Evolutionary conservation across 1,140 invertebrate species (phyloP), one percentile per base, ranked within the genome.

Genomic region (Zophobas morio): DNA sequence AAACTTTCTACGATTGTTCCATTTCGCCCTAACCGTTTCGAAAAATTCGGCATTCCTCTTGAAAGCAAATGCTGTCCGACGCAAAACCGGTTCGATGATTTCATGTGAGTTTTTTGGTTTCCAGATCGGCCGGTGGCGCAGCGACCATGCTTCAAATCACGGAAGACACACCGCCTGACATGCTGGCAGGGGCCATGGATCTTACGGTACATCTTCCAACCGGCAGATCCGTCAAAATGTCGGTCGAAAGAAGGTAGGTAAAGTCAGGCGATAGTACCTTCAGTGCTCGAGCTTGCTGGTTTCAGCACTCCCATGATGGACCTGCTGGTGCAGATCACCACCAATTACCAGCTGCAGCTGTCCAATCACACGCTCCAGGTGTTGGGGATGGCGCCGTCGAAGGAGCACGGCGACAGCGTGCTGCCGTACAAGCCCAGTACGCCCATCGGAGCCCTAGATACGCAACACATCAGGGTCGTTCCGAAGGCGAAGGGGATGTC

Each of bases 221-320:
- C 74, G 91, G 91, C n/a, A 88, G 89, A 79, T 84, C 87, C 53
- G 88, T 91, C 74, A 89, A 90, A 78, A 91, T 92, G 85, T 90
- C 90, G 49, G 91, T 94, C 1, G 91, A 93, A 81, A 86, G 93
- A 84, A 93, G 92, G 93, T 94, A 88, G 86, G 80, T 78, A 80
- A 76, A 74, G 35, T 8, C 46, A 4, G 34, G 49, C 4, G 6
- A 57, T 5, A 77, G 34, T 34, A 6, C 4, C 51, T 20, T 20
- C 20, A 20, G 20, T 20, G 20, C 20, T 20, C 20, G 40, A 20
- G 20, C 20, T 40, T 36, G 6, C 42, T 20, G 70, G 36, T 82
- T 89, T 75, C 87, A 95, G 94, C 83, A 94, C 92, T 5, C 93
- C 94, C 39, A 94, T 96, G 93, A 93, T 95, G 92, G 94, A 95